Conservation (phyloP, 2,888 invertebrate genomes). For the Phaedon cochleariae region DNA sequence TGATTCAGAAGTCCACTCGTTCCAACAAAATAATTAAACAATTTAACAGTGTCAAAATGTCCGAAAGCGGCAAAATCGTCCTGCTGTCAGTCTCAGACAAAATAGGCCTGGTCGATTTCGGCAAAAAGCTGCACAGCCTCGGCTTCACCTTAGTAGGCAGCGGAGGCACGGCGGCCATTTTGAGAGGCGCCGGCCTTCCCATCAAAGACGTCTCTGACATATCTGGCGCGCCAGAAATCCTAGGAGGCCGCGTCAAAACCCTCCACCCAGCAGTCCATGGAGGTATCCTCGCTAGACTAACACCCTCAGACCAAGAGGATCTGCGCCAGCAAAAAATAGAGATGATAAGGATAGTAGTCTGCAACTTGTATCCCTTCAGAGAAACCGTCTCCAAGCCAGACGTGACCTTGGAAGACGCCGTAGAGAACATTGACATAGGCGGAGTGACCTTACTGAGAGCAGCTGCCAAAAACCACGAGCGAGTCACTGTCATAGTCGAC, state of each 20-base stretch:
- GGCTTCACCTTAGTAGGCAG: constrained; percentile 90
- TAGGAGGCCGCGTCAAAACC: constrained; percentile 96
- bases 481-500: constrained; percentile 95
- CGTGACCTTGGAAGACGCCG: constrained; percentile 86
- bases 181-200: constrained; percentile 81
- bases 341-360: constrained; percentile 88
- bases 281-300: constrained; percentile 79
- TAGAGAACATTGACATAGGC: constrained; percentile 97
- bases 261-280: constrained; percentile 97
- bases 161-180: constrained; percentile 90
- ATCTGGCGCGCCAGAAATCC: constrained; percentile 95
- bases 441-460: constrained; percentile 95
- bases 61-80: constrained; percentile 63
- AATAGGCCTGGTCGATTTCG: constrained; percentile 83
- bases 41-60: too few relatives aligned
- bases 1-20: too few relatives aligned
- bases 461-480: constrained; percentile 95
- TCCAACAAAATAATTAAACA: too few relatives aligned
- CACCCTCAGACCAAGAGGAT: constrained; percentile 82
- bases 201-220: constrained; percentile 93
- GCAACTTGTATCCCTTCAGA: constrained; percentile 96
- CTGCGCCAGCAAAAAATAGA: constrained; percentile 81
- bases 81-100: constrained; percentile 96
- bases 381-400: constrained; percentile 83
- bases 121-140: constrained; percentile 75